These are phyloP conservation scores for Oasisia sp. DNA, from an alignment of 2,888 invertebrate genomes.

Conservation along the genomic window DNA sequence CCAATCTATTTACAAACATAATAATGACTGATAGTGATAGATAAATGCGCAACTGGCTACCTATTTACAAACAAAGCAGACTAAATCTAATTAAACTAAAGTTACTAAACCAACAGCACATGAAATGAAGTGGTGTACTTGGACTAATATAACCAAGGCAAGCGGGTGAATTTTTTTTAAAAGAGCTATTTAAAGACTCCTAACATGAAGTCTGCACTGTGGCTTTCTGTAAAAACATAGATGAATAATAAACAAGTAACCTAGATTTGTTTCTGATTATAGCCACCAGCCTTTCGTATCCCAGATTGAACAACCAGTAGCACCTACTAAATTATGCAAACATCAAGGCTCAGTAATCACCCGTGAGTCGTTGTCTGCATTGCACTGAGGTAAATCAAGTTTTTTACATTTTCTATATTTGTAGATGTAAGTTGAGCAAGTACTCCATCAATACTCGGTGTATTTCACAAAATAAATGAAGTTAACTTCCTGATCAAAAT, in stretches of 20 bases:
- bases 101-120: neutral
- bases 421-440: neutral
- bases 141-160: neutral
- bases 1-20: too few relatives aligned
- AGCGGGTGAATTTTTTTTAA: neutral
- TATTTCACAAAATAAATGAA: neutral
- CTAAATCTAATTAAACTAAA: neutral
- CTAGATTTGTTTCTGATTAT: neutral
- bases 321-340: neutral
- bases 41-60: too few relatives aligned
- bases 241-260: neutral
- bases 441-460: neutral
- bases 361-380: neutral
- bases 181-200: neutral
- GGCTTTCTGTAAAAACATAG: neutral
- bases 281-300: neutral
- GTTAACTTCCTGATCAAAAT: neutral
- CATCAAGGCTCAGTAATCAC: neutral
- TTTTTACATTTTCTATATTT: neutral
- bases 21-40: neutral
- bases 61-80: neutral
- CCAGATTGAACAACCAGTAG: neutral
- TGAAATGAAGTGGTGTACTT: neutral
- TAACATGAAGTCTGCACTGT: neutral
- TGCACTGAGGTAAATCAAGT: neutral